Base-by-base conservation (phyloP, 2,888 invertebrate species). In the Pyrrhia umbra region DNA sequence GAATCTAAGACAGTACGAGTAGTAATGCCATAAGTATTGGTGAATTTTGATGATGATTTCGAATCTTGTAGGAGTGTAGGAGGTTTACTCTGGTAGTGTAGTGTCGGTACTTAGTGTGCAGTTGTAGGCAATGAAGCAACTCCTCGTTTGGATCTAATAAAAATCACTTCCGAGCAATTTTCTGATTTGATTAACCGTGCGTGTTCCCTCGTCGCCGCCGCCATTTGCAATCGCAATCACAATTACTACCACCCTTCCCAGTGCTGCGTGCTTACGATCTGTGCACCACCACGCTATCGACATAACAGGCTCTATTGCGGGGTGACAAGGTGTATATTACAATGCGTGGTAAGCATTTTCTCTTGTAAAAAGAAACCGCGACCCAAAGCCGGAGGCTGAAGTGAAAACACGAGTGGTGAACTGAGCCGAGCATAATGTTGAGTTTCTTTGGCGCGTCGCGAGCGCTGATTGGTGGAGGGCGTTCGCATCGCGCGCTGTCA, bases 211-310 rank as follows among this genome's bases (percentile, higher is more conserved):
- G 60, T 10, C 78, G 71, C 72, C 73, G 85, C 69, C 92, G 93
- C 93, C 93, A 93, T 93, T 93, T 93, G 93, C 91, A 93, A 94
- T 92, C 86, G 88, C 86, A 89, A 89, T 92, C 87, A 89, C 87
- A 86, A 88, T 90, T 84, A 88, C 83, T 73, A 76, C 83, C 87
- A 85, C 85, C 86, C 85, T 86, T 87, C 68, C 66, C 71, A 49
- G 60, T 68, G 61, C 60, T 58, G 65, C 61, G 47, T 71, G 50
- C 69, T 74, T 52, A 39, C 47, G 55, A 68, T 55, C 55, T 67
- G 50, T 58, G 57, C 59, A 27, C 21, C 23, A 18, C 13, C 20
- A 13, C 42, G 39, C 34, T 30, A 10, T 6, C 2, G 2, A 20
- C n/a, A 23, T 45, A n/a, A 55, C 30, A 43, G 34, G 9, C 72